phyloP scores from a whole-genome alignment of 2,888 invertebrate species.

The Hydroisotoma schaefferi region DNA sequence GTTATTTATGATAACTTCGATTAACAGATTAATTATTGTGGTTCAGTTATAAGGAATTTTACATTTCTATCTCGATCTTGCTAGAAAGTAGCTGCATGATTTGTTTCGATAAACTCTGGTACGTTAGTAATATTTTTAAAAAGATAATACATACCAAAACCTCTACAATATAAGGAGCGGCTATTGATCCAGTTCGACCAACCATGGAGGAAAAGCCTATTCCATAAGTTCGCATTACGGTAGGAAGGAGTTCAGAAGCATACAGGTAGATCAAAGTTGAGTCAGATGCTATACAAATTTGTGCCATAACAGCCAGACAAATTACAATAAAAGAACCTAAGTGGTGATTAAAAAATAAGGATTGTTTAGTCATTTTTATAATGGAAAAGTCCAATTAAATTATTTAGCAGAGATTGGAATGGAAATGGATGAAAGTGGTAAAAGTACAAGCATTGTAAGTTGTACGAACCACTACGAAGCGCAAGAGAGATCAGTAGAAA shows the following conservation, averaged over 20 bases:
- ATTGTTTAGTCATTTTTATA: too few relatives aligned
- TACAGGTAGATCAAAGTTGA: slow-evolving; percentile 26
- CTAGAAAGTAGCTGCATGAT: too few relatives aligned
- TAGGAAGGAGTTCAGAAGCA: slow-evolving; percentile 27
- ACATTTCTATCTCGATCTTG: too few relatives aligned
- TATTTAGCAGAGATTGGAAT: too few relatives aligned
- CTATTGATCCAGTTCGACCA: slow-evolving; percentile 18
- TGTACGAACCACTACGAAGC: slow-evolving; percentile 7
- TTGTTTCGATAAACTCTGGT: too few relatives aligned
- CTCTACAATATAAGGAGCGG: slow-evolving; percentile 28
- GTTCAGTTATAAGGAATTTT: too few relatives aligned
- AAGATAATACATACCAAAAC: too few relatives aligned
- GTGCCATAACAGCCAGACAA: neutral
- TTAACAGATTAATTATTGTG: neutral
- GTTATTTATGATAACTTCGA: neutral
- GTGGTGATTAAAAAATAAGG: too few relatives aligned
- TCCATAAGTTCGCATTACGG: slow-evolving; percentile 16
- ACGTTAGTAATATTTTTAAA: too few relatives aligned
- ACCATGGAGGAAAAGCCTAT: slow-evolving; percentile 26
- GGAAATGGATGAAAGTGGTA: too few relatives aligned
- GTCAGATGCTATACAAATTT: slow-evolving; percentile 19
- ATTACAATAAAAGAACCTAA: neutral
- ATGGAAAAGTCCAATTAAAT: too few relatives aligned
- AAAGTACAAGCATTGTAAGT: too few relatives aligned
- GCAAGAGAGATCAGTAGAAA: slow-evolving; percentile 12